Evolutionary conservation across 2,113 vertebrate genomes (phyloP).

Genomic region (Oenanthe oenanthe): DNA sequence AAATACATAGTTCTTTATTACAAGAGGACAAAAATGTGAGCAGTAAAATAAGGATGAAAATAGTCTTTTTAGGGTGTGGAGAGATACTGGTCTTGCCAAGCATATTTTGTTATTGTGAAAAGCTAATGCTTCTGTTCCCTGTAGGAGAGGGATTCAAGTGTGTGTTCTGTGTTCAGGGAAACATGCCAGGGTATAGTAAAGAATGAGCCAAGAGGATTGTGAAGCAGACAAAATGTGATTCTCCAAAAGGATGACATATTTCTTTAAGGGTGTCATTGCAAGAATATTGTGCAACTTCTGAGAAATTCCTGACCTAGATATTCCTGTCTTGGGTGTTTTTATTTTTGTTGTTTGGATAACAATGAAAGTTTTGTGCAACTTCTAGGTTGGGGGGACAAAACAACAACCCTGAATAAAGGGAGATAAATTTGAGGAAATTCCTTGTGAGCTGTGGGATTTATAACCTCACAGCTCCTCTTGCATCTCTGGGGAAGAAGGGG

Average conservation of each 20-base stretch:
- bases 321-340: conserved; percentile 24
- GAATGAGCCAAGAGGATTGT: conserved; percentile 31
- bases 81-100: not conserved
- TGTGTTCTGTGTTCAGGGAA: not conserved
- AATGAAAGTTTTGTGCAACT: conserved; percentile 7
- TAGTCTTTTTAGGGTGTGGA: not conserved
- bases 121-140: not conserved
- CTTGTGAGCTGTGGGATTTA: not conserved
- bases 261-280: conserved; percentile 36
- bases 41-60: not conserved
- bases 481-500: not conserved
- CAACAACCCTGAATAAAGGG: not conserved
- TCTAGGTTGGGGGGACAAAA: not conserved
- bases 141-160: not conserved
- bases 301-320: conserved; percentile 58
- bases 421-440: not conserved
- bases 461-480: not conserved
- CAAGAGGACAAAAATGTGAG: not conserved
- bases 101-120: not conserved
- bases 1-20: not conserved
- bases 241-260: not conserved
- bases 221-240: conserved; percentile 17
- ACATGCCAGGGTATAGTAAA: conserved; percentile 3
- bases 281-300: conserved; percentile 15
- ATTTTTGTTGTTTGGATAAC: conserved; percentile 29